A percentile compares a stretch with the other conserved stretches of the same genome.
phyloP scores from a whole-genome alignment of 1,140 invertebrate genomes.

The Pantala flavescens region DNA sequence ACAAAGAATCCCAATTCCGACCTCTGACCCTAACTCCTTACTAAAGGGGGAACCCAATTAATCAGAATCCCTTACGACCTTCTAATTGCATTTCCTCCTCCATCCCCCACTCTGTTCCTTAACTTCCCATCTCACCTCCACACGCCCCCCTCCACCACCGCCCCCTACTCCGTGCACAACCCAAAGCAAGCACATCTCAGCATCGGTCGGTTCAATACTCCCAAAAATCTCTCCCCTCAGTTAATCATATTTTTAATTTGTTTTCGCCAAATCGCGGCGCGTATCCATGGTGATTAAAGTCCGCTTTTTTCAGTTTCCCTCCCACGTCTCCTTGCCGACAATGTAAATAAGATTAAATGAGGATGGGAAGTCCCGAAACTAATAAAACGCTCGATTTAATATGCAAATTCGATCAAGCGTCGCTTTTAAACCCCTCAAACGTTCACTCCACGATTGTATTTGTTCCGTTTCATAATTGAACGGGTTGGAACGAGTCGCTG shows the following conservation, averaged over 20 bases:
- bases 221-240: background rate
- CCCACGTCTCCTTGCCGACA: background rate
- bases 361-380: background rate
- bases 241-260: background rate
- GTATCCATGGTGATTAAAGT: background rate
- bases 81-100: background rate
- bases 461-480: no score
- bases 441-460: no score
- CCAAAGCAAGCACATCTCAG: no score
- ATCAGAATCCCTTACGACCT: conserved; percentile 8
- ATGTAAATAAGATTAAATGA: background rate
- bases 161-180: background rate
- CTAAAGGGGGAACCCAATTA: conserved; percentile 1
- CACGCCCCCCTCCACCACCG: background rate
- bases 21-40: background rate
- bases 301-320: background rate
- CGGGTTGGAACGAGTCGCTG: no score
- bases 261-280: background rate
- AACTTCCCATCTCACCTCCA: background rate
- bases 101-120: background rate
- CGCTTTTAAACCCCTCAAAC: background rate
- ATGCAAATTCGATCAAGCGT: background rate
- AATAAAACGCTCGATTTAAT: background rate
- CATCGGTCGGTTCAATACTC: no score
- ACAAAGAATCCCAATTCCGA: conserved; percentile 5